Evolutionary conservation across 2,113 vertebrate genomes (phyloP), one percentile per base, ranked within the genome.

Genomic region (Sceloporus undulatus): DNA sequence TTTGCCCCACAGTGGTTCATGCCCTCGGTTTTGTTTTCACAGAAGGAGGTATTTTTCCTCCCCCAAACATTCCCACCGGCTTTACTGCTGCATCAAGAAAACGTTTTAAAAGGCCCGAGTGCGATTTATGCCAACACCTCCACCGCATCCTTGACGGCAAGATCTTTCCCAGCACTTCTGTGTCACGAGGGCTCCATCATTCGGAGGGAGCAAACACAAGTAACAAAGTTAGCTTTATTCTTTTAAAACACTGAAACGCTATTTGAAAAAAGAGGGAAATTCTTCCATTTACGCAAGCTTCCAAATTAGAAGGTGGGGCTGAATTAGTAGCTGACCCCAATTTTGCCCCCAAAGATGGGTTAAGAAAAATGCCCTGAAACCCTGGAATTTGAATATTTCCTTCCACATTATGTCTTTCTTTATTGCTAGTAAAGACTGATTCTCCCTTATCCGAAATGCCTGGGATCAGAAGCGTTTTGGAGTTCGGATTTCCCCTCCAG

Each of bases 201-300:
- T 14, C 38, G 40, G 7, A 59, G 40, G 29, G 6, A 77, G 16
- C 19, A 23, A 65, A 52, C n/a, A 84, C 80, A 83, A 68, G 40
- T 29, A 77, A 88, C 74, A 88, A 88, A 84, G 81, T 78, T 38
- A 21, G 73, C 87, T 70, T 83, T 56, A 40, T 83, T 70, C 74
- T 56, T 77, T 2, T 18, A 77, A 70, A 77, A n/a, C 5, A 21
- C 59, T 34, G 71, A 87, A 21, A 62, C 8, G 25, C 29, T 10
- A 2, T n/a, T 4, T 76, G 29, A 56, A 56, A 29, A 77, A 38
- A 40, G n/a, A 82, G 23, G 14, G 23, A 27, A 23, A 83, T 54
- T 48, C 34, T 56, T 42, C 38, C 11, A 52, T 38, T 48, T 1
- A 5, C 5, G 8, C 52, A 40, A 25, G 23, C 19, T 5, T 5